Base-by-base conservation (phyloP, 2,888 invertebrate species). In the Epistrophe eligans region DNA sequence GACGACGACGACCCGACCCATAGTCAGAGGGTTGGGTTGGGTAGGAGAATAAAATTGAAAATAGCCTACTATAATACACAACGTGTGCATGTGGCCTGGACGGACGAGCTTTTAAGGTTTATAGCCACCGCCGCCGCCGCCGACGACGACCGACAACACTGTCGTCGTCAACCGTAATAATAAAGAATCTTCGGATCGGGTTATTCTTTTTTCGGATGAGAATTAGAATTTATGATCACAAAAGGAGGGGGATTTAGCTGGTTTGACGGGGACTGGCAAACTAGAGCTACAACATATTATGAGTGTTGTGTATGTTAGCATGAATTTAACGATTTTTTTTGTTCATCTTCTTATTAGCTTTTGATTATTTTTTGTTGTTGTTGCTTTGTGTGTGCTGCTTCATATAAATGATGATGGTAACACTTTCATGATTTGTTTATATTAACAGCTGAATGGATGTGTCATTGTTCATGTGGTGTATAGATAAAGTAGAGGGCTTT, bases 281-380 rank as follows among this genome's bases (percentile, higher is more conserved):
- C 4, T 32, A 32, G 32, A 32, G 32, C 32, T 32, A 24, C 24
- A 24, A 24, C 24, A 24, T 24, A 24, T 2, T 24, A 32, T 32
- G 32, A 32, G 32, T 6, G 7, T 32, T 6, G 5, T 32, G 32
- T 32, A 32, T 32, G 32, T 32, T 32, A 32, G 32, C 32, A 32
- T 32, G 32, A 32, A 32, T 32, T 32, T 32, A 32, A 32, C 32
- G 32, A 6, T 32, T 76, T 71, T 67, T 45, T 76, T 66, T 66
- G 35, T 45, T 66, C 72, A 67, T 70, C 40, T 72, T 77, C 67
- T 81, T 77, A 81, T 67, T 81, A 77, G 77, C 55, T 77, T 77
- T 40, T 43, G 55, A 64, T 48, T 81, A 60, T 40, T 17, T 58
- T 55, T 60, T 13, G 55, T 52, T 35, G 15, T 17, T 38, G 1